Percentiles rank a stretch among this genome's conserved stretches.
phyloP scores from a whole-genome alignment of 2,797 vertebrate species.

The Thripadectes ignobilis region DNA sequence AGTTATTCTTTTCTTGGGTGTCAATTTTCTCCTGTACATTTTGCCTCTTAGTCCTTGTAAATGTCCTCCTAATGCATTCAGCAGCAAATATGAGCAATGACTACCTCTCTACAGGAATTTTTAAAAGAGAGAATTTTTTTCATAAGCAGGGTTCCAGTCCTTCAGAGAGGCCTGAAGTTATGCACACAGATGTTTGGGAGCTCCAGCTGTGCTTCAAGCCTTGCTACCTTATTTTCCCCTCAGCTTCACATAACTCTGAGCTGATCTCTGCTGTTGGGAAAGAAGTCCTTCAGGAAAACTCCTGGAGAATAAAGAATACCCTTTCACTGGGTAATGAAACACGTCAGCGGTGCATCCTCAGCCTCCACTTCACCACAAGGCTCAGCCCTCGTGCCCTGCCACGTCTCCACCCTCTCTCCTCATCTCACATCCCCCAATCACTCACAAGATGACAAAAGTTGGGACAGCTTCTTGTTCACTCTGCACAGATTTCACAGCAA shows the following conservation, averaged over 20 bases:
- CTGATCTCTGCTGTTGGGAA: neutral
- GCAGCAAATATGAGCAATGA: constrained; percentile 41
- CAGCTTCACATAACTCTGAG: neutral
- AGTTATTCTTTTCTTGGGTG: constrained; percentile 65
- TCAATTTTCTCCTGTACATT: constrained; percentile 44
- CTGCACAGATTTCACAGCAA: neutral
- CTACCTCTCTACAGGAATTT: constrained; percentile 30
- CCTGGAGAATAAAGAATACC: neutral
- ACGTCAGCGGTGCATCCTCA: neutral
- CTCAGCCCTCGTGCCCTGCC: neutral
- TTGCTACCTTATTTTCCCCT: constrained; percentile 35
- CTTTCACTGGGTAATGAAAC: neutral
- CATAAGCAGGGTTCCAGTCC: neutral
- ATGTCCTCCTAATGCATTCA: constrained; percentile 59
- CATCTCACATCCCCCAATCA: accelerated
- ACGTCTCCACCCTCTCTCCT: neutral
- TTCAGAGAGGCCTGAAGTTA: constrained; percentile 41
- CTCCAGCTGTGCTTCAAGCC: constrained; percentile 26
- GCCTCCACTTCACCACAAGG: neutral
- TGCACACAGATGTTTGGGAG: neutral
- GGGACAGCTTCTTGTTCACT: neutral
- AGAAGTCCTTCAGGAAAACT: neutral
- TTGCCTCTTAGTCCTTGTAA: constrained; percentile 66
- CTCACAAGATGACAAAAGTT: neutral
- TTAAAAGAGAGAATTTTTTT: constrained; percentile 34